phyloP scores from a whole-genome alignment of 2,797 vertebrate species.

The Micrastur ruficollis region DNA sequence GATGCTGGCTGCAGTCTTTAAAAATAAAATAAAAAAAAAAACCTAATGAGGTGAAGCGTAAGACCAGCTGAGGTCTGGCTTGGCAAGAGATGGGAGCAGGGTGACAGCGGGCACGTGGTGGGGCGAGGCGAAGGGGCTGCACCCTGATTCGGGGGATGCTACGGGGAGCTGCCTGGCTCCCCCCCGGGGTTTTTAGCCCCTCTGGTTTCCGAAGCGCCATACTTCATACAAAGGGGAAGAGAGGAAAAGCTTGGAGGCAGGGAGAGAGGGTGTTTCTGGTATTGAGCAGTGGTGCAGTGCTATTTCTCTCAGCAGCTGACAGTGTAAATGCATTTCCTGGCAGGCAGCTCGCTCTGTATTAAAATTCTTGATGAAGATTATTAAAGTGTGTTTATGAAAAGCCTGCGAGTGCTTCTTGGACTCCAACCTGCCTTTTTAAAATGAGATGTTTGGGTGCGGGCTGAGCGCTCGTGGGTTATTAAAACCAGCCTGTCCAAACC shows the following conservation, averaged over 20 bases:
- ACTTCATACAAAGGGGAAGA: background rate
- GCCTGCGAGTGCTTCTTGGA: conserved; percentile 48
- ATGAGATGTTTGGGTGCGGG: conserved; percentile 8
- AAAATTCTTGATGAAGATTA: conserved; percentile 62
- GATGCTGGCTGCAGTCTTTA: background rate
- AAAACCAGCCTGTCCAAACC: background rate
- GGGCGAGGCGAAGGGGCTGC: background rate
- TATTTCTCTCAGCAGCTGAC: conserved; percentile 9
- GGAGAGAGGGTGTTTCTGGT: conserved; percentile 37
- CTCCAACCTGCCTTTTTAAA: background rate
- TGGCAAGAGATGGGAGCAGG: background rate
- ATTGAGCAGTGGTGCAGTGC: background rate
- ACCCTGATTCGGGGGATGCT: background rate
- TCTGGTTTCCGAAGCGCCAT: background rate
- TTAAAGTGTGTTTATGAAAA: conserved; percentile 66
- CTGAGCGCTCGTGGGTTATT: background rate
- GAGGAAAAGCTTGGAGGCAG: background rate
- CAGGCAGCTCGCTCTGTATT: conserved; percentile 47
- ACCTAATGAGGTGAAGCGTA: fast-evolving
- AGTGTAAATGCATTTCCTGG: conserved; percentile 65
- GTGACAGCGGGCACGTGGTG: fast-evolving
- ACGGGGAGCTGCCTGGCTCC: background rate
- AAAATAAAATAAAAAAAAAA: background rate
- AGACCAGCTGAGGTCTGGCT: background rate
- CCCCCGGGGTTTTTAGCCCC: background rate